Evolutionary conservation across 2,113 vertebrate genomes (phyloP), one percentile per base, ranked within the genome.

Genomic region (Silurus glanis): DNA sequence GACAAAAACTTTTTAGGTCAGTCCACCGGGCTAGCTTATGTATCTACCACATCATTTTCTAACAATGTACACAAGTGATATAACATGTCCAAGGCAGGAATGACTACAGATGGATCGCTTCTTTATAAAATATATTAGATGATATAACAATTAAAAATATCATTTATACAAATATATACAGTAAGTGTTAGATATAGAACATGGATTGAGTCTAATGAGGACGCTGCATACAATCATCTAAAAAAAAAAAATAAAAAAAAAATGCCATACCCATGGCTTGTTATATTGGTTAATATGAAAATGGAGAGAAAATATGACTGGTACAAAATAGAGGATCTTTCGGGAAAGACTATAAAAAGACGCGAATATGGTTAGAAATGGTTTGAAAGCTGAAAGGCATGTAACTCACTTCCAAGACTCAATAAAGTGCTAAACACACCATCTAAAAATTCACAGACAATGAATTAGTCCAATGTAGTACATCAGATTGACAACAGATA

Each of bases 401-500:
- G 83, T 69, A 49, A 59, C 82, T 86, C 75, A 12, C 61, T 61
- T 85, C 76, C 72, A 89, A 89, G 92, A 93, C 92, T 90, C 94
- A 95, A 94, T 96, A 96, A 95, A 96, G 95, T 95, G 95, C 95
- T 95, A 94, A 90, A 95, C 91, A 94, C 94, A 93, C 93, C 94
- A 94, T 93, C 93, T 93, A 92, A 94, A 94, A 93, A 93, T 90
- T 93, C 83, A 87, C 82, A 88, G 82, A 89, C 89, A 84, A 87
- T 75, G 64, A 83, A 88, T 88, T 76, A 81, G 78, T 85, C 85
- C 80, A 58, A 75, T 25, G 49, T 49, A 21, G 37, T 83, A 64
- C 25, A 86, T 86, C 17, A 78, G 51, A 79, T 53, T 51, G 80
- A 83, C 80, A 82, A 88, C 78, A 83, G 80, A 16, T 80, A 80